These are phyloP conservation scores for Saimiri boliviensis DNA, from an alignment of 2,113 vertebrate genomes.

Conservation along the genomic window DNA sequence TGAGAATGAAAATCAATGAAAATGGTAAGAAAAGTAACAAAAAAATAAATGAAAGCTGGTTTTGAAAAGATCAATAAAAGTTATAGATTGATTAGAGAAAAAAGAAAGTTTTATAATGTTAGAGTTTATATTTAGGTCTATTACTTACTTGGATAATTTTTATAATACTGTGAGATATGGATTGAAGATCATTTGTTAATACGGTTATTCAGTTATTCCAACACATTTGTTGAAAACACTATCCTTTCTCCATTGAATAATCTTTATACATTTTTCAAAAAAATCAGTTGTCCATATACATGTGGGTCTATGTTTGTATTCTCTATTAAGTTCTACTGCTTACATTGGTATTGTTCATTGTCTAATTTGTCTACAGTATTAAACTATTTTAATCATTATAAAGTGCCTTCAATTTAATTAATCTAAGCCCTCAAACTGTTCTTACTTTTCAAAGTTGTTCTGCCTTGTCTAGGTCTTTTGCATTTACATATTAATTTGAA, in stretches of 20 bases:
- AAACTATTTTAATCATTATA: neutral
- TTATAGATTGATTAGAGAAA: neutral
- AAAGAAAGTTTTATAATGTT: neutral
- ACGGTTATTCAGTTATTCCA: neutral
- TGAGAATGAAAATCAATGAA: neutral
- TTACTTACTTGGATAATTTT: neutral
- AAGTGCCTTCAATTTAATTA: neutral
- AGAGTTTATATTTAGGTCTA: neutral
- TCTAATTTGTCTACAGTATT: neutral
- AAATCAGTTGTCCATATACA: neutral
- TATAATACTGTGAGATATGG: neutral
- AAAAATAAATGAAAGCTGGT: neutral
- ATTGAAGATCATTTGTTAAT: neutral
- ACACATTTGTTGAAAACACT: neutral
- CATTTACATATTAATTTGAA: neutral
- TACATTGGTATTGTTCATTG: neutral
- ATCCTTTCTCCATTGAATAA: neutral
- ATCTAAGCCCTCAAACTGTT: neutral
- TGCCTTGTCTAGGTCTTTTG: neutral
- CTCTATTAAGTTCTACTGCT: neutral
- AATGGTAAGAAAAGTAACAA: neutral
- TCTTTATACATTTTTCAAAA: neutral
- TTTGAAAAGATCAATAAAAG: neutral
- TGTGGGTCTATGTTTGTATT: neutral
- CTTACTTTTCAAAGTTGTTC: neutral